A percentile compares a stretch with the other conserved stretches of the same genome.
Evolutionary conservation across 2,797 vertebrate species (phyloP).

Genomic region (Tragopan temminckii): DNA sequence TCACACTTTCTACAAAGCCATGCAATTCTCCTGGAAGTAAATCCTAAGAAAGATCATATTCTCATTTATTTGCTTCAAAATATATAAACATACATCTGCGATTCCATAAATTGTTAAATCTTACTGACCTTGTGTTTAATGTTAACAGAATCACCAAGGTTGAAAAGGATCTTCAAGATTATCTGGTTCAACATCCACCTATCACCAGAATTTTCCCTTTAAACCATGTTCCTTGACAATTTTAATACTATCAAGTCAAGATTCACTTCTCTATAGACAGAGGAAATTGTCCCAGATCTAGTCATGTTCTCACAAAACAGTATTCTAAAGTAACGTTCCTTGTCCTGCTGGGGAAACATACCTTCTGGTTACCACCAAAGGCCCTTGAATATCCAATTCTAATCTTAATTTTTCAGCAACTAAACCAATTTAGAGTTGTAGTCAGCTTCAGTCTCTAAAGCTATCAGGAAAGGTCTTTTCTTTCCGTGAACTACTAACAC

Average conservation of each 20-base stretch:
- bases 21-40: neutral
- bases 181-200: no score
- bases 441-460: neutral
- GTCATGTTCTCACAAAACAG: neutral
- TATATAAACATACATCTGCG: rapidly evolving
- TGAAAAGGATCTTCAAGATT: no score
- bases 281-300: neutral
- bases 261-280: neutral
- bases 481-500: neutral
- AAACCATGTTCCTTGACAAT: neutral
- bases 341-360: neutral
- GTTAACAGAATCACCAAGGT: neutral
- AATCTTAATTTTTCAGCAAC: neutral
- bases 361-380: neutral
- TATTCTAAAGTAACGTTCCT: neutral
- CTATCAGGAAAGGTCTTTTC: neutral
- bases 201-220: no score
- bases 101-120: neutral
- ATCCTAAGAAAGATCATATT: neutral
- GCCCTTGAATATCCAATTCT: neutral
- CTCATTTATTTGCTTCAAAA: neutral
- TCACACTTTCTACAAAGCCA: neutral
- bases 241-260: neutral
- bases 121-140: neutral
- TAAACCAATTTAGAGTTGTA: neutral